Percentiles rank a stretch among this genome's conserved stretches.
Conservation (phyloP, 2,888 invertebrate species). For the Parnassius glacialis region DNA sequence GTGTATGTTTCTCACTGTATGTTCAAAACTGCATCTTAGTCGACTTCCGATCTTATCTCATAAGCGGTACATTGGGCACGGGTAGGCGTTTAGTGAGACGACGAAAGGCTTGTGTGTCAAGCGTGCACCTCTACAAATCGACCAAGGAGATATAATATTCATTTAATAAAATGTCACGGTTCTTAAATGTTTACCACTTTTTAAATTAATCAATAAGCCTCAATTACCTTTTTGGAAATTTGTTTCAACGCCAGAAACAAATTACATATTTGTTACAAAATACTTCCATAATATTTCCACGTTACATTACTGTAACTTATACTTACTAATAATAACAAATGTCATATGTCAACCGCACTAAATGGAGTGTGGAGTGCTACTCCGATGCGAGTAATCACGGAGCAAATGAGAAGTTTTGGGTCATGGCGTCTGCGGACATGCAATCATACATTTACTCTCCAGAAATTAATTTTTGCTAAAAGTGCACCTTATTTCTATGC, state of each 20-base stretch:
- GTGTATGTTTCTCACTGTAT: too few species aligned
- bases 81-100: too few species aligned
- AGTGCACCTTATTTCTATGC: slow-evolving; percentile 42
- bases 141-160: too few species aligned
- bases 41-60: too few species aligned
- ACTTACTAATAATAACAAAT: slow-evolving; percentile 61
- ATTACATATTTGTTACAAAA: slow-evolving; percentile 37
- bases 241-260: not conserved
- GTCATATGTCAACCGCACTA: slow-evolving; percentile 59
- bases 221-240: not conserved
- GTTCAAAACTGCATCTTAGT: too few species aligned
- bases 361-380: slow-evolving; percentile 33
- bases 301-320: slow-evolving; percentile 48
- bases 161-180: too few species aligned
- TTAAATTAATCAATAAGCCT: not conserved
- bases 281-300: slow-evolving; percentile 40
- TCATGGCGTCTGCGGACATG: slow-evolving; percentile 41
- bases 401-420: slow-evolving; percentile 75
- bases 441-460: slow-evolving; percentile 31
- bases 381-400: slow-evolving; percentile 63
- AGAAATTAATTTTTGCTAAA: slow-evolving; percentile 35
- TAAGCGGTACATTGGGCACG: too few species aligned
- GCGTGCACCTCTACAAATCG: too few species aligned
- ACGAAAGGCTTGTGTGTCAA: too few species aligned
- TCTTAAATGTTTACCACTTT: too few species aligned